Base-by-base conservation (phyloP, 2,888 invertebrate genomes). In the Onthophagus sagittarius region DNA sequence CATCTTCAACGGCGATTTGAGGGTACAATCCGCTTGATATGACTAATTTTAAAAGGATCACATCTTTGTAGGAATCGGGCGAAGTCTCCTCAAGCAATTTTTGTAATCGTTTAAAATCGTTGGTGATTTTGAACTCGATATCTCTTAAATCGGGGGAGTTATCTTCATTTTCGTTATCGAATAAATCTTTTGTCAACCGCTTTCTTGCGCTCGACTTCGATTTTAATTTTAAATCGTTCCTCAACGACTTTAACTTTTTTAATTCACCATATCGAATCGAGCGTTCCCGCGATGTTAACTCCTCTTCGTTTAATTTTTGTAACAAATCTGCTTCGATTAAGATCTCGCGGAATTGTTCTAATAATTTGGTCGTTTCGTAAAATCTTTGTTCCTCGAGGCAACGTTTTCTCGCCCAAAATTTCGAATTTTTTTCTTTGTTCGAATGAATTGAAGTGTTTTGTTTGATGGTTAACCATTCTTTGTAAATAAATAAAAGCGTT, bases 351-450 rank as follows among this genome's bases (percentile, higher is more conserved):
- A 98, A 94, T 85, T 99, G 99, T 23, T 92, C 90, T 53, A 97
- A 89, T 5, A 99, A 87, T 86, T 99, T 99, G 0, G 95, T 95
- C 81, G 97, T 93, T 86, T 99, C 99, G 82, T 98, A 99, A 81
- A 99, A 93, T 15, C 99, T 87, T 84, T 99, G 98, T 83, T 99
- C 99, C 85, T 99, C 99, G 5, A 99, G 88, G 0, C 97, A 98
- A 73, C 97, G 88, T 73, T 94, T 89, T 77, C 90, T 90, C 79
- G 98, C 96, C 99, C 99, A 99, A 74, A 91, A 90, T 65, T 92
- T 88, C 0, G 91, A 90, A 71, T 80, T 83, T 23, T 23, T 23
- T 75, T 84, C 83, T 53, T 72, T 75, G 71, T 78, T 75, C 4
- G 75, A 63, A 1, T 74, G 70, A 72, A 77, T 82, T 76, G 81